Evolutionary conservation across 2,888 invertebrate species (phyloP).

Genomic region (Elysia crispata): DNA sequence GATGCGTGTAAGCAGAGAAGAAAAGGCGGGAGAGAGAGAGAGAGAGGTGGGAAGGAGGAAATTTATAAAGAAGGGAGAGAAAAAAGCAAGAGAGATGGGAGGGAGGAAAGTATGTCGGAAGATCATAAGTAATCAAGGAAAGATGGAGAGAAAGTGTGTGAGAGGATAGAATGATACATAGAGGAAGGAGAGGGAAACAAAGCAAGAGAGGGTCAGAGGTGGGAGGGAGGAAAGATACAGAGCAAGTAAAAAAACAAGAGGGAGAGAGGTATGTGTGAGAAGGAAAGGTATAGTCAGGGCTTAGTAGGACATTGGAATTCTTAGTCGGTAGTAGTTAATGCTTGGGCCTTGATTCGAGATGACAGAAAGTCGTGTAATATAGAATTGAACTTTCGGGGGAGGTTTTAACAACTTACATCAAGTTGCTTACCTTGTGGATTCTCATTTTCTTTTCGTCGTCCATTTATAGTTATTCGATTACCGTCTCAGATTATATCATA

Average conservation of each 20-base stretch:
- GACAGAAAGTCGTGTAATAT: too few species aligned
- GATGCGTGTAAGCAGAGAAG: background rate
- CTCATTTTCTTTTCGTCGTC: too few species aligned
- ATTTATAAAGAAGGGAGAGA: slow-evolving; percentile 3
- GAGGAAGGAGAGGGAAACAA: background rate
- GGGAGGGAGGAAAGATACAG: background rate
- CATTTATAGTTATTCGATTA: too few species aligned
- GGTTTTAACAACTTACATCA: too few species aligned
- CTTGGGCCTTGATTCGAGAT: too few species aligned
- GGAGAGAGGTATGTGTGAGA: background rate
- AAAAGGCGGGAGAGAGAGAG: too few species aligned
- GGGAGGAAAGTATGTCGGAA: background rate
- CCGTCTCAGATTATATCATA: too few species aligned
- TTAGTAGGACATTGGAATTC: too few species aligned
- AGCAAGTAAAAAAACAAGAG: background rate
- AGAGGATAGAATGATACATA: background rate
- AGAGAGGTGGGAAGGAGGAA: background rate
- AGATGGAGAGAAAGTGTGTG: background rate
- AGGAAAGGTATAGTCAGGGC: too few species aligned
- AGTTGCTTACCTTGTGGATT: too few species aligned
- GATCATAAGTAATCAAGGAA: background rate
- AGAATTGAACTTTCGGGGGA: too few species aligned
- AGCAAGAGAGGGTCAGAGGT: background rate
- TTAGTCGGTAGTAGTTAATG: too few species aligned
- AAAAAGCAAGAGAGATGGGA: slow-evolving; percentile 3